phyloP scores from a whole-genome alignment of 2,888 invertebrate species.

The Congeria kusceri region DNA sequence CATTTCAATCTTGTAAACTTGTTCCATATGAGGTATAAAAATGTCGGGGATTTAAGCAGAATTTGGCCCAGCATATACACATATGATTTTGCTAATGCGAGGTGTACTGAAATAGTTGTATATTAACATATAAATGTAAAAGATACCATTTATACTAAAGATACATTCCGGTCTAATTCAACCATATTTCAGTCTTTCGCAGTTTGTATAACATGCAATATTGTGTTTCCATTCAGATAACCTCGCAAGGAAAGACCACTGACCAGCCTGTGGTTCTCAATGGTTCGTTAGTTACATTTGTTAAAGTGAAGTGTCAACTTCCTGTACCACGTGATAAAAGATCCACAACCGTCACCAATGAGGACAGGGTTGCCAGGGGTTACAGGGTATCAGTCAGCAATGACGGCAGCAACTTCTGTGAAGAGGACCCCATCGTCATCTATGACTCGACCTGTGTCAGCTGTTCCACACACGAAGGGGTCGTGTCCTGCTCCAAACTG shows the following conservation, averaged over 20 bases:
- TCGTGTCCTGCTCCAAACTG: slow-evolving; percentile 7
- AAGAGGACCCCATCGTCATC: slow-evolving; percentile 9
- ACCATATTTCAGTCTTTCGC: too few relatives aligned
- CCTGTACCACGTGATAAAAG: neutral
- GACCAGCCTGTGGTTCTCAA: neutral
- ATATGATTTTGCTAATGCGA: too few relatives aligned
- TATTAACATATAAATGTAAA: too few relatives aligned
- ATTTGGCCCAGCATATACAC: too few relatives aligned
- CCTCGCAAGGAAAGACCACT: too few relatives aligned
- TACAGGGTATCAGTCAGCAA: slow-evolving; percentile 24
- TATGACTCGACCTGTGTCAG: slow-evolving; percentile 28
- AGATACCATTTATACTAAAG: too few relatives aligned
- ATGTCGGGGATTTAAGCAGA: too few relatives aligned
- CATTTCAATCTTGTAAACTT: neutral
- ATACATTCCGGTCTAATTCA: too few relatives aligned
- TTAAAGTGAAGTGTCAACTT: slow-evolving; percentile 18
- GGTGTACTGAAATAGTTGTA: too few relatives aligned
- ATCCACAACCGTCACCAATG: neutral
- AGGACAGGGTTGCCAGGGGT: slow-evolving; percentile 7
- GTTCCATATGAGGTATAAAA: neutral
- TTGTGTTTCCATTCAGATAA: too few relatives aligned
- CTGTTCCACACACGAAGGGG: slow-evolving; percentile 4
- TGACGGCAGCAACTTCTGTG: slow-evolving; percentile 20
- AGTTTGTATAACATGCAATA: too few relatives aligned
- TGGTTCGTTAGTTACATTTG: slow-evolving; percentile 3